phyloP scores from a whole-genome alignment of 2,888 invertebrate species.

The Acleris cristana region DNA sequence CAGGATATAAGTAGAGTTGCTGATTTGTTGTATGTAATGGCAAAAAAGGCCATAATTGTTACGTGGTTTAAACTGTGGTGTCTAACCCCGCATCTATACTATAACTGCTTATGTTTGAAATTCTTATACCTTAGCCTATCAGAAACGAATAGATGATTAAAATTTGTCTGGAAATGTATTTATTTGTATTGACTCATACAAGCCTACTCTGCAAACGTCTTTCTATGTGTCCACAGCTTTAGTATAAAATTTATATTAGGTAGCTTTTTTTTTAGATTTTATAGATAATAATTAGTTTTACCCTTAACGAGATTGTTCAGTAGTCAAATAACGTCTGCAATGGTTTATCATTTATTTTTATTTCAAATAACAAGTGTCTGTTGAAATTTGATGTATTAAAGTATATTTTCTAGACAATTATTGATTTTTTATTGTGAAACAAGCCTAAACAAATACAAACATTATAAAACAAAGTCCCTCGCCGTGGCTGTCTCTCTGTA shows the following conservation, averaged over 20 bases:
- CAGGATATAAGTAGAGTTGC: too few species aligned
- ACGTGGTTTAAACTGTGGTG: too few species aligned
- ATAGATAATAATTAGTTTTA: constrained; percentile 41
- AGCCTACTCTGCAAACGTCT: constrained; percentile 1
- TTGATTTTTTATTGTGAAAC: constrained; percentile 21
- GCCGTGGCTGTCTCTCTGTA: too few species aligned
- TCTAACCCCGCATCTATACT: too few species aligned
- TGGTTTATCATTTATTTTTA: constrained; percentile 47
- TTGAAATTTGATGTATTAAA: constrained; percentile 81
- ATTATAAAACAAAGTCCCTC: too few species aligned
- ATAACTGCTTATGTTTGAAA: background rate
- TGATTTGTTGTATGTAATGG: too few species aligned
- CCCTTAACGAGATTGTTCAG: constrained; percentile 45
- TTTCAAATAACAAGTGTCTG: constrained; percentile 74
- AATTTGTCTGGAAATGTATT: too few species aligned
- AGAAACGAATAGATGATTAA: too few species aligned
- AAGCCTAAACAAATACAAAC: too few species aligned
- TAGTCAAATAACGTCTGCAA: constrained; percentile 45
- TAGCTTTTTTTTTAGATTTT: constrained; percentile 41
- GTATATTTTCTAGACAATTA: constrained; percentile 78
- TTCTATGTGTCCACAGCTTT: constrained; percentile 62
- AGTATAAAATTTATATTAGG: constrained; percentile 49
- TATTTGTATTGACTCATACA: constrained; percentile 8
- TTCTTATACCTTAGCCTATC: too few species aligned
- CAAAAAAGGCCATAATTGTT: background rate